These are phyloP conservation scores for Lonchura striata DNA, from an alignment of 2,113 vertebrate species.

Conservation along the genomic window DNA sequence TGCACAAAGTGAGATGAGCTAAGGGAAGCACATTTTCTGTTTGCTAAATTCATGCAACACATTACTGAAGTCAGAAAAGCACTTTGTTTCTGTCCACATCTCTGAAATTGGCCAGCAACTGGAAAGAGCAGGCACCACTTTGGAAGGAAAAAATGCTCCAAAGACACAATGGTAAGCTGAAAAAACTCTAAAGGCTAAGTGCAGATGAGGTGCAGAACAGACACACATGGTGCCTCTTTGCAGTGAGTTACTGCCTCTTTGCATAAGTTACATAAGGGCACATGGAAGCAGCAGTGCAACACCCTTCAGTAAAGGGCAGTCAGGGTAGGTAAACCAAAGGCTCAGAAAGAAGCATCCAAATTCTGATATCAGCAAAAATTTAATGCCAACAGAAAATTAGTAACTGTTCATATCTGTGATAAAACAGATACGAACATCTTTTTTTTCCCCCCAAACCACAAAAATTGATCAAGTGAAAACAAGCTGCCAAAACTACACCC, in stretches of 20 bases:
- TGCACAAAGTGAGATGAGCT: background rate
- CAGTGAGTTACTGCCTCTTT: background rate
- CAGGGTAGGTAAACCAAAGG: background rate
- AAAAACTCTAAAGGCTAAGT: background rate
- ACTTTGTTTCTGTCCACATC: background rate
- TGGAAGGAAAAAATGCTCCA: background rate
- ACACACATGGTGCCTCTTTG: rapidly evolving
- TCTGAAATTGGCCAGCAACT: background rate
- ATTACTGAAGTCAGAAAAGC: background rate
- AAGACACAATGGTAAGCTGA: background rate
- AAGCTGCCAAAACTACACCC: background rate
- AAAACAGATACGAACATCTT: too few relatives aligned
- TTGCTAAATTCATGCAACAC: background rate
- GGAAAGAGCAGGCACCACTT: background rate
- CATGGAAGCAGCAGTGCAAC: background rate
- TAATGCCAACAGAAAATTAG: background rate
- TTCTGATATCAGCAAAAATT: background rate
- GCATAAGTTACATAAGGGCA: background rate
- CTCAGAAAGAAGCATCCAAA: background rate
- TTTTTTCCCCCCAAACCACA: background rate
- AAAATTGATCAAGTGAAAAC: background rate
- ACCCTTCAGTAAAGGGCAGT: background rate
- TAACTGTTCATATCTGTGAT: background rate
- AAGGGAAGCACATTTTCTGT: background rate
- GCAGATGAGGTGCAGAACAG: background rate